Base-by-base conservation (phyloP, 2,797 vertebrate species). In the Spinibarbus caldwelli region DNA sequence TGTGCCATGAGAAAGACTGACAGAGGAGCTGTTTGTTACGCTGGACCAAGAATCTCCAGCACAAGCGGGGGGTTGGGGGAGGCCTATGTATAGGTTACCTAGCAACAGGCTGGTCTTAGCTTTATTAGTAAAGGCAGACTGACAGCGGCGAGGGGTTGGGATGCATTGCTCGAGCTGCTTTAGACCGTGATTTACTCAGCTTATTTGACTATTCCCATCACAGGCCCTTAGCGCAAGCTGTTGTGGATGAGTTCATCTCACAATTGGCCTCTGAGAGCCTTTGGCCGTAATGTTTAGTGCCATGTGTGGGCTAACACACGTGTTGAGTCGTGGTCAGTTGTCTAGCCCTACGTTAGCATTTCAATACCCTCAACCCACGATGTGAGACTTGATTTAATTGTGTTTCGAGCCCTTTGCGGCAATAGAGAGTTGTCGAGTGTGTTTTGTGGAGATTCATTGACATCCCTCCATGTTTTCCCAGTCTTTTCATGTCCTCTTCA, bases 61-160 rank as follows among this genome's bases (percentile, higher is more conserved):
- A 78, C 47, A 73, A 70, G 45, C 26, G 43, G 64, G 59, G 77
- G 41, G 62, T 41, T 45, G 85, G 62, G 62, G 79, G 11, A 70
- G 84, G 31, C 93, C 90, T 94, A 91, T 92, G 91, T 93, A 93
- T 88, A 92, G 92, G 95, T 96, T 93, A 95, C 95, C 94, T 96
- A 95, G 95, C 95, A 96, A 96, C 95, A 94, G 92, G 91, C 94
- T 94, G 91, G 90, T 91, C 88, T 91, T 90, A 86, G 85, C 91
- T 93, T 87, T 89, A 82, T 89, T 88, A 86, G 86, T 83, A 85
- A 88, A 89, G 80, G 78, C 82, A 87, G 67, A 80, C 64, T 84
- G 87, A 86, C 80, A 82, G 80, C 23, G 23, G 70, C 19, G 49
- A 88, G 64, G 23, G 77, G 75, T 83, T 62, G 67, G 88, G 80